Base-by-base conservation (phyloP, 2,888 invertebrate species). In the Acanthosepion pharaonis region DNA sequence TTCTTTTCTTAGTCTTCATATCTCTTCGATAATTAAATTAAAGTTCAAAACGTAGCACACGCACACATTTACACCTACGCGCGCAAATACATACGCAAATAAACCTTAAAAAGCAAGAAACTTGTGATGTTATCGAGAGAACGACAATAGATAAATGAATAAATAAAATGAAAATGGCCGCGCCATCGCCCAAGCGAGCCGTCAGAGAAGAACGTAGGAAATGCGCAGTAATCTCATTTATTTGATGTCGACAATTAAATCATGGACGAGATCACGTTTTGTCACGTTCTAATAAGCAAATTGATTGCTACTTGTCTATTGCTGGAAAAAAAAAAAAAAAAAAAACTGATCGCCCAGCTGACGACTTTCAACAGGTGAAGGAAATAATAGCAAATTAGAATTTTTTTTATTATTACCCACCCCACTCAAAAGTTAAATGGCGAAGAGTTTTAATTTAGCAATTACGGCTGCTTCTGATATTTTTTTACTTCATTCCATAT, bases 211-310 rank as follows among this genome's bases (percentile, higher is more conserved):
- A 78, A 23, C 33, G n/a, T n/a, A 33, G 78, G 8, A 78, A 78
- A 78, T 78, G 78, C 78, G 78, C 78, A 33, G 78, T 78, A 78
- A 78, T 78, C 78, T 78, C 78, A 78, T 78, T 78, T 78, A 78
- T 78, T 78, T 78, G 78, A 78, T 78, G 78, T n/a, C 33, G 78
- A 78, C 78, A 78, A 78, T 78, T 78, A 78, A 78, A 78, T 78
- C 78, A 78, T 11, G 78, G 78, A 78, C n/a, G 9, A 1, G 78
- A 78, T 78, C 78, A 15, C 78, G n/a, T n/a, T 33, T 78, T 78
- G 78, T 78, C 78, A 78, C 78, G 78, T 78, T 78, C 78, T 78
- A 33, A 78, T 78, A 78, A 33, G 78, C 78, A 78, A 78, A 78
- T 78, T 78, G 78, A 78, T 78, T 78, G 78, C 78, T 23, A 23